Conservation (phyloP, 2,797 vertebrate genomes). For the Phoebastria nigripes region DNA sequence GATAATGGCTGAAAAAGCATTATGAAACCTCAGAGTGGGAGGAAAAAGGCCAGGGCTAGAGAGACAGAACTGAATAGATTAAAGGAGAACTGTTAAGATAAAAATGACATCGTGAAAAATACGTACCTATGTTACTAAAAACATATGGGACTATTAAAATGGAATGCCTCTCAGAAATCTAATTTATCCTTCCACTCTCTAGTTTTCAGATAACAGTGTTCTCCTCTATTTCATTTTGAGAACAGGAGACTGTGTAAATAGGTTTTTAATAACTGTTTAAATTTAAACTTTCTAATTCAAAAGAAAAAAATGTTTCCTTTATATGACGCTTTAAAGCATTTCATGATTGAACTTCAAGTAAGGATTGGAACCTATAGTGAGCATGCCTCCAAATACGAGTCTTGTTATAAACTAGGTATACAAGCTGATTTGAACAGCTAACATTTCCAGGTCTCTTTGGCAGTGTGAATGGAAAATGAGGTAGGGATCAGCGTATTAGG, state of each 20-base stretch:
- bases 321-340: not conserved
- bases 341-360: not conserved
- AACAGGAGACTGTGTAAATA: not conserved
- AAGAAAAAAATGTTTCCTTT: not conserved
- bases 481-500: not conserved
- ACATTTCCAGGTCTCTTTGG: not conserved
- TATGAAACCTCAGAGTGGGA: slow-evolving; percentile 31
- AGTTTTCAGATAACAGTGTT: slow-evolving; percentile 25
- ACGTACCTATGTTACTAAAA: slow-evolving; percentile 12
- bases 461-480: not conserved
- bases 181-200: slow-evolving; percentile 8
- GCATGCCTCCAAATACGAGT: not conserved
- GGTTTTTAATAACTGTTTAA: slow-evolving; percentile 5
- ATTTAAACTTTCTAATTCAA: slow-evolving; percentile 11
- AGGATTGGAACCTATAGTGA: not conserved
- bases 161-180: slow-evolving; percentile 9
- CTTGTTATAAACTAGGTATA: not conserved
- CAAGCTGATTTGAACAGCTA: not conserved
- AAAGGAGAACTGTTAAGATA: slow-evolving; percentile 26
- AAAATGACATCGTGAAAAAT: slow-evolving; percentile 2
- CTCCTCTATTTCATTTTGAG: not conserved
- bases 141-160: slow-evolving; percentile 14
- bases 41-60: slow-evolving; percentile 13
- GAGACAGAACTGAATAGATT: slow-evolving; percentile 20
- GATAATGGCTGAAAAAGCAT: slow-evolving; percentile 54